These are phyloP conservation scores for Caenorhabditis remanei DNA, from an alignment of 1,140 invertebrate genomes.

Conservation along the genomic window DNA sequence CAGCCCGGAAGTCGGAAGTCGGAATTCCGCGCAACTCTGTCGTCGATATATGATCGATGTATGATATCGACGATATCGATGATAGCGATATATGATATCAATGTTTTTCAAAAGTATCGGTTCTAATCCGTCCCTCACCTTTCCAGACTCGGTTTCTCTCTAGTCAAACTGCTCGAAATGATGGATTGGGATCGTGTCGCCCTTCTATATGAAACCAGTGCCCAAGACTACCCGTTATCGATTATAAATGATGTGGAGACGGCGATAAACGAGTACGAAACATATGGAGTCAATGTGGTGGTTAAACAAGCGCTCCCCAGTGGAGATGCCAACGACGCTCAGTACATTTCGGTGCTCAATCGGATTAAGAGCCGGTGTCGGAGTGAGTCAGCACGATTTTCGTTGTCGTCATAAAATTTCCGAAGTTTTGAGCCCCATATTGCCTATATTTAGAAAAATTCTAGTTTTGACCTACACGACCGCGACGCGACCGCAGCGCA, in stretches of 20 bases:
- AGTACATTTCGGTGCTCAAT: constrained; percentile 31
- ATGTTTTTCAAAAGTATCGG: not conserved
- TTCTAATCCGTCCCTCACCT: too few species aligned
- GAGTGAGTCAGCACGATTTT: not conserved
- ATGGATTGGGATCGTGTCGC: constrained; percentile 41
- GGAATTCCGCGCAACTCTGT: too few species aligned
- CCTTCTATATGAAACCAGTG: not conserved
- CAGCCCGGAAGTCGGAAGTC: too few species aligned
- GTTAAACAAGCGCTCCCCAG: not conserved
- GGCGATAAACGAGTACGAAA: constrained; percentile 5
- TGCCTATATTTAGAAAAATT: not conserved
- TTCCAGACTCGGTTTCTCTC: not conserved
- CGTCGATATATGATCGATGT: too few species aligned
- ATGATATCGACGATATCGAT: too few species aligned
- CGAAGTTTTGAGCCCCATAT: not conserved
- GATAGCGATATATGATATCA: too few species aligned
- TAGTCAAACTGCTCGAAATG: constrained; percentile 29
- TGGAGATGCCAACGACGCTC: constrained; percentile 11
- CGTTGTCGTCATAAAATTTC: too few species aligned
- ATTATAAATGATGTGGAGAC: constrained; percentile 35
- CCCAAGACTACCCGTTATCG: constrained; percentile 14
- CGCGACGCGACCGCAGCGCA: too few species aligned
- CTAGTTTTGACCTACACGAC: not conserved
- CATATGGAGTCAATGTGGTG: not conserved
- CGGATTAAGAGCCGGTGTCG: constrained; percentile 3